A percentile compares a stretch with the other conserved stretches of the same genome.
Evolutionary conservation across 2,888 invertebrate species (phyloP).

Genomic region (Agrotis puta): DNA sequence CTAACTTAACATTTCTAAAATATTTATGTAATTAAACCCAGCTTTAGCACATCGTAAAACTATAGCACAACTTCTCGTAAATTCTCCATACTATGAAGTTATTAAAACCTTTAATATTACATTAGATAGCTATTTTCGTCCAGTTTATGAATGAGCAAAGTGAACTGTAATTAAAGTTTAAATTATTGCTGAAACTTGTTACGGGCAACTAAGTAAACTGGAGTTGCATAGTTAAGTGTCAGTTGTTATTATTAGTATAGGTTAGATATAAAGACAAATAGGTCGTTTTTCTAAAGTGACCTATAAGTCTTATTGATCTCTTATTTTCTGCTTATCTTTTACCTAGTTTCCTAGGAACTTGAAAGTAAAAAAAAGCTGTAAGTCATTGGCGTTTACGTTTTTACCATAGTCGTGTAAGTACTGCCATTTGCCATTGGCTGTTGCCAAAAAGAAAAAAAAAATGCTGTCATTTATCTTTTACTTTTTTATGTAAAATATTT

Average conservation of each 20-base stretch:
- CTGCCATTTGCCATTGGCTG: no score
- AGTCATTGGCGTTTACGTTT: no score
- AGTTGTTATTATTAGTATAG: neutral
- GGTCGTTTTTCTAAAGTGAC: no score
- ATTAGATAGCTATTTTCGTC: conserved; percentile 32
- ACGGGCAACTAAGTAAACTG: neutral
- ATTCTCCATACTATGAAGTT: conserved; percentile 6
- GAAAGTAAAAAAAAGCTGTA: no score
- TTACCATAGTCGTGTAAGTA: no score
- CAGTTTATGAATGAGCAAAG: conserved; percentile 29
- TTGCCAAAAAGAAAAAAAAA: no score
- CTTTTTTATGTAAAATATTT: neutral
- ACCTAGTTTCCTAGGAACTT: no score
- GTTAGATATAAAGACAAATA: no score
- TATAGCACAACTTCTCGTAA: conserved; percentile 6
- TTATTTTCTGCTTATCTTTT: no score
- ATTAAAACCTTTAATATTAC: conserved; percentile 43
- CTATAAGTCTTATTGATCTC: no score
- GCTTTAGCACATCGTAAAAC: conserved; percentile 31
- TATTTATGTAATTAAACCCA: conserved; percentile 25
- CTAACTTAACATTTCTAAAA: neutral
- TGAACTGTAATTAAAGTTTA: conserved; percentile 42
- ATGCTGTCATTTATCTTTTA: no score
- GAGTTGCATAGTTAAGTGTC: neutral
- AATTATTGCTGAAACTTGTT: conserved; percentile 24